phyloP scores from a whole-genome alignment of 1,140 invertebrate species.

The Brachionus rotundiformis region DNA sequence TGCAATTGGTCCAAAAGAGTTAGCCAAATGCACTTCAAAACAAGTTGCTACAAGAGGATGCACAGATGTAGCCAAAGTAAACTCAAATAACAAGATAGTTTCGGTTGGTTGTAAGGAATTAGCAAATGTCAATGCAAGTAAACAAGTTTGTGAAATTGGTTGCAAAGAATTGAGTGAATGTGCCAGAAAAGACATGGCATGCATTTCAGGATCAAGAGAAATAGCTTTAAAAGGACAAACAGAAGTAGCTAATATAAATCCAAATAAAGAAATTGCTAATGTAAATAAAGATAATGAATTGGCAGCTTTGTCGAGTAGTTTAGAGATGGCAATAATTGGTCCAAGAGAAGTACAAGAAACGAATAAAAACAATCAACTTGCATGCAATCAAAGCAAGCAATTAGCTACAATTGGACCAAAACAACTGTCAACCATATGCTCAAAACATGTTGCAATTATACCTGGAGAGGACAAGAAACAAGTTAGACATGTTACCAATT shows the following conservation, averaged over 20 bases:
- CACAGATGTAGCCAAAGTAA: not conserved
- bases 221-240: not conserved
- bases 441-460: conserved; percentile 23
- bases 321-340: not conserved
- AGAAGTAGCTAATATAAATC: not conserved
- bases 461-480: conserved; percentile 1
- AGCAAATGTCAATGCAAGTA: not conserved
- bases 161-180: not conserved
- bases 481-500: no score
- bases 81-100: not conserved
- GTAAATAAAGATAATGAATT: not conserved
- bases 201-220: not conserved
- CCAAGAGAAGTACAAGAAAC: not conserved
- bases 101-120: not conserved
- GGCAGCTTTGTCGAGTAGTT: not conserved
- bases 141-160: not conserved
- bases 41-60: not conserved
- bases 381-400: not conserved
- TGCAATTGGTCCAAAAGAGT: not conserved
- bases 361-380: not conserved
- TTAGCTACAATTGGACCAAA: not conserved
- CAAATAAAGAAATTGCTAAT: conserved; percentile 1
- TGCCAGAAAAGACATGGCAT: not conserved
- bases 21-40: not conserved
- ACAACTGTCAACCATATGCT: not conserved